Evolutionary conservation across 2,888 invertebrate species (phyloP), one percentile per base, ranked within the genome.

Genomic region (Mesoligia furuncula): DNA sequence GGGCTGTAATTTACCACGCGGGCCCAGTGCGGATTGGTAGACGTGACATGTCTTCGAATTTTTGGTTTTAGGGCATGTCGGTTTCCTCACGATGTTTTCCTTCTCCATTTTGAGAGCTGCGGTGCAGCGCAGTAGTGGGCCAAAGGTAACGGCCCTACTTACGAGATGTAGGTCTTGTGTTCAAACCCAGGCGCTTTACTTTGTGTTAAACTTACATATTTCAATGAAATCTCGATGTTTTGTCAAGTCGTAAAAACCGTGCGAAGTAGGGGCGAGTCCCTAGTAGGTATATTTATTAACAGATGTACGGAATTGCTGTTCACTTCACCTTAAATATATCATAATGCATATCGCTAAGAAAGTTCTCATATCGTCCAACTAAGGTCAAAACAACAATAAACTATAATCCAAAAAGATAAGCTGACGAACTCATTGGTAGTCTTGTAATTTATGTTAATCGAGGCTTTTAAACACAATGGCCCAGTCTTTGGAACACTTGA

Each of bases 391-490:
- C 15, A 61, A 24, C 66, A 64, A 57, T 65, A 54, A 81, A 80
- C 68, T 54, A 48, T 73, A 75, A 75, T 75, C 51, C 45, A 69
- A 68, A 80, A 59, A 69, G 42, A 80, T 79, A 80, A 69, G 64
- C 81, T 51, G 42, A 65, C 42, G 24, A 81, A 69, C 48, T 80
- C 64, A 69, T 73, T 66, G 24, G 48, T 36, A 66, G 51, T 59
- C 76, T 75, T 31, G 31, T 81, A 81, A 81, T 75, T 69, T 80
- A 80, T 81, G 81, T 75, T 59, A 80, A 80, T 81, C 75, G 27
- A 65, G 59, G 68, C 42, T 69, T 80, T 80, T 54, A 69, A 59
- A 75, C 68, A 75, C 80, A 82, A 82, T 82, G 66, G 82, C 66
- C 76, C 51, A 76, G 80, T 69, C 69, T 76, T 27, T 57, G 66